These are phyloP conservation scores for Antechinus flavipes DNA, from an alignment of 2,113 vertebrate genomes.

Conservation along the genomic window DNA sequence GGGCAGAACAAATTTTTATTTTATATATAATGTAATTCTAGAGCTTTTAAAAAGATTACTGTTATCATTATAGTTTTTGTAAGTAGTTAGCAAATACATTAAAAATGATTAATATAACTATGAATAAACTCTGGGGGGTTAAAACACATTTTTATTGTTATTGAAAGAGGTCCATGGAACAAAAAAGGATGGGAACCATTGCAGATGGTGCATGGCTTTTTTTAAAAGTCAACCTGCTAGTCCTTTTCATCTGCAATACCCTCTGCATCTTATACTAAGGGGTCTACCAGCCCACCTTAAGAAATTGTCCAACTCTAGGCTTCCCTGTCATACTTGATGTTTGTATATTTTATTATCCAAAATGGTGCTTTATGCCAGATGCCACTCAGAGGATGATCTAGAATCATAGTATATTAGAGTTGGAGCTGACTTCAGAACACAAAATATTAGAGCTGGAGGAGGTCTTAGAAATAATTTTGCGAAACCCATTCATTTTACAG, in stretches of 20 bases:
- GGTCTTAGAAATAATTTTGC: neutral
- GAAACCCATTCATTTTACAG: too few species aligned
- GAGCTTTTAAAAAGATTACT: too few species aligned
- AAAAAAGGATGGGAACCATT: too few species aligned
- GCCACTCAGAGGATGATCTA: neutral
- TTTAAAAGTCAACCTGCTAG: neutral
- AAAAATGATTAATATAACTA: too few species aligned
- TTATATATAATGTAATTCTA: too few species aligned
- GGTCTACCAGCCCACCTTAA: neutral
- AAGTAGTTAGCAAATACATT: too few species aligned
- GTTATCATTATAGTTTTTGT: too few species aligned
- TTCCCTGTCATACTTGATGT: neutral
- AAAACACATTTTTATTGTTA: too few species aligned
- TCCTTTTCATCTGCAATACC: neutral
- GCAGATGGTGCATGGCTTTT: too few species aligned
- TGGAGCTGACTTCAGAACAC: neutral
- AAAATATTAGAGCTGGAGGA: neutral
- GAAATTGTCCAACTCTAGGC: neutral
- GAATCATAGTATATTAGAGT: neutral
- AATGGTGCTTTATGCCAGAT: neutral
- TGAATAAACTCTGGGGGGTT: too few species aligned
- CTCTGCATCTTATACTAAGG: neutral
- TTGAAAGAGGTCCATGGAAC: too few species aligned
- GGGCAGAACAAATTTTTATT: too few species aligned
- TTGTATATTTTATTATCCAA: neutral